A percentile compares a stretch with the other conserved stretches of the same genome.
These are phyloP conservation scores for Rhinichthys klamathensis DNA, from an alignment of 2,113 vertebrate species.

Conservation along the genomic window DNA sequence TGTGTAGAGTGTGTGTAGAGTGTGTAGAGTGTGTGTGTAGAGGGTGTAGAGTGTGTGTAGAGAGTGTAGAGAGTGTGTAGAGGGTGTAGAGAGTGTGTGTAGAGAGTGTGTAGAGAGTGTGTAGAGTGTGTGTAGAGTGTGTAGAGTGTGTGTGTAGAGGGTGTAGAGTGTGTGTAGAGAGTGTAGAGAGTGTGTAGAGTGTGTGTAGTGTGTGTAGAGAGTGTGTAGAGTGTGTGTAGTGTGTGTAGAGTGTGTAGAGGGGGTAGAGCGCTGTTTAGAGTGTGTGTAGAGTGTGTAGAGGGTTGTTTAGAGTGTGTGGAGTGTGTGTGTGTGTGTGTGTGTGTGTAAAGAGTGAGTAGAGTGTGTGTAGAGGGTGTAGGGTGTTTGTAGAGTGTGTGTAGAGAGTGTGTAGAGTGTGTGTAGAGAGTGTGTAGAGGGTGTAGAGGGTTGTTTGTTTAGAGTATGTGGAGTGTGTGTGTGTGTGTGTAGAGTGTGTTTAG, in stretches of 20 bases:
- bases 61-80: neutral
- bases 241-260: neutral
- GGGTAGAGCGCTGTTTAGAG: too few species aligned
- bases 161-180: neutral
- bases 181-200: too few species aligned
- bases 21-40: neutral
- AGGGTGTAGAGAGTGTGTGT: too few species aligned
- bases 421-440: too few species aligned
- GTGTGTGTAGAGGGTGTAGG: too few species aligned
- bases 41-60: neutral
- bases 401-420: neutral
- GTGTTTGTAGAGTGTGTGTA: too few species aligned
- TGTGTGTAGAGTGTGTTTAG: neutral
- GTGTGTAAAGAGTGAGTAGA: neutral
- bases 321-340: neutral
- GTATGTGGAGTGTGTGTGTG: too few species aligned
- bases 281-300: neutral
- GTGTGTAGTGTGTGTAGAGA: neutral
- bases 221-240: neutral
- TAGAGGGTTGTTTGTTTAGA: too few species aligned
- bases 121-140: neutral
- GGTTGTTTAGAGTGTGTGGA: too few species aligned
- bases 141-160: neutral
- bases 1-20: neutral
- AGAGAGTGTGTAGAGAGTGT: neutral